phyloP scores from a whole-genome alignment of 2,888 invertebrate species.

The Drosophila sordidula region DNA sequence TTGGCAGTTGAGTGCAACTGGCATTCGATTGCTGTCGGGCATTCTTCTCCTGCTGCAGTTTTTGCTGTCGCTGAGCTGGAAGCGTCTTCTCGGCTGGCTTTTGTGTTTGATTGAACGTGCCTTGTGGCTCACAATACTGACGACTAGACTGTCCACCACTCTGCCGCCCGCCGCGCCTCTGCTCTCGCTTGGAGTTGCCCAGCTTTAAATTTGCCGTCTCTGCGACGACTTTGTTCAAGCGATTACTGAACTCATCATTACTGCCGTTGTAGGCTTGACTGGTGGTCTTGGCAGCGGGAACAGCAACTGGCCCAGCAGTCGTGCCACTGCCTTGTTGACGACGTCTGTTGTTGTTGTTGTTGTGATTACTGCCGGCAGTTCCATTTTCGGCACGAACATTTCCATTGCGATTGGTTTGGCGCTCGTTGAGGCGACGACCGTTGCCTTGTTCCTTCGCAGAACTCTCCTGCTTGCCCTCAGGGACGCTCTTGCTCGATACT shows the following conservation, averaged over 20 bases:
- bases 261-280: slow-evolving; percentile 15
- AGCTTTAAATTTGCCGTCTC: slow-evolving; percentile 80
- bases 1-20: slow-evolving; percentile 69
- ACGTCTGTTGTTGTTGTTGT: slow-evolving; percentile 32
- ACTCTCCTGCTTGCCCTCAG: slow-evolving; percentile 49
- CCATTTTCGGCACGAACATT: slow-evolving; percentile 64
- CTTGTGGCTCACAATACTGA: slow-evolving; percentile 26
- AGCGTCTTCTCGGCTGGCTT: slow-evolving; percentile 47
- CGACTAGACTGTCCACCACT: slow-evolving; percentile 22
- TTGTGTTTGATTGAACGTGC: slow-evolving; percentile 49
- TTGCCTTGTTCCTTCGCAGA: slow-evolving; percentile 30
- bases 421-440: slow-evolving; percentile 42
- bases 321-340: slow-evolving; percentile 33
- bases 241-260: slow-evolving; percentile 50
- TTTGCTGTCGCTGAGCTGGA: slow-evolving; percentile 36
- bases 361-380: slow-evolving; percentile 17
- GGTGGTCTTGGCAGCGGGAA: slow-evolving; percentile 18
- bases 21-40: slow-evolving; percentile 49
- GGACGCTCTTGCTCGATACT: slow-evolving; percentile 21
- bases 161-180: slow-evolving; percentile 44
- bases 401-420: slow-evolving; percentile 47
- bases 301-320: slow-evolving; percentile 1
- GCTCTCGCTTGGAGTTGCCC: slow-evolving; percentile 60
- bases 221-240: slow-evolving; percentile 53
- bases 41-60: slow-evolving; percentile 68